Base-by-base conservation (phyloP, 2,888 invertebrate genomes). In the Dusona sp. region DNA sequence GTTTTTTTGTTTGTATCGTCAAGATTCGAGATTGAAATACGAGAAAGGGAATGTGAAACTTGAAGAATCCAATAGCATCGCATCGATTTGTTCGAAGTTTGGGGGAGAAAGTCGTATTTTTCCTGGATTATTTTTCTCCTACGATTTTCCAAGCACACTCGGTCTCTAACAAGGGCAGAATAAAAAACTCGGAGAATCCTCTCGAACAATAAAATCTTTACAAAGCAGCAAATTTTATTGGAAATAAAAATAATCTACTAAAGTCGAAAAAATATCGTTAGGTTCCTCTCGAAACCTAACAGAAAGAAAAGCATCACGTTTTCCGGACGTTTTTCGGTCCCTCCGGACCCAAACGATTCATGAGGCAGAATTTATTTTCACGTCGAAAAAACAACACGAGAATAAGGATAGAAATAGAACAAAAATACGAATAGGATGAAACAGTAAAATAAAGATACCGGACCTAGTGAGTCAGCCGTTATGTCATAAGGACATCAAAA, bases 381-480 rank as follows among this genome's bases (percentile, higher is more conserved):
- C 29, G 29, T 54, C 65, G 45, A 80, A 72, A 67, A 73, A 80
- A 80, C 51, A 75, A 48, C 54, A 19, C 57, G 29, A 57, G 45
- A 25, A n/a, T 54, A 48, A 65, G 42, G 81, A 38, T 51, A 61
- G 29, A 22, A 45, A 67, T 0, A 68, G 11, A 19, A 45, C 75
- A 80, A 38, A 84, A 38, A 29, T 33, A 29, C 72, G 68, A 61
- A 80, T 48, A n/a, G 54, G 45, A 57, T 38, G 38, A 78, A 72
- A 73, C 16, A 67, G 48, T 54, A 38, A 36, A 45, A 38, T 36
- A 48, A 54, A 80, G n/a, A n/a, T n/a, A 80, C 54, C 70, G 73
- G 84, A 83, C 84, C 80, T 54, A 48, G 79, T 86, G 86, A 84
- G 73, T 86, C 80, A 80, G 83, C 85, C 65, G 81, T 85, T 78